Evolutionary conservation across 2,888 invertebrate species (phyloP), one percentile per base, ranked within the genome.

Genomic region (Drosophila aldrichi): DNA sequence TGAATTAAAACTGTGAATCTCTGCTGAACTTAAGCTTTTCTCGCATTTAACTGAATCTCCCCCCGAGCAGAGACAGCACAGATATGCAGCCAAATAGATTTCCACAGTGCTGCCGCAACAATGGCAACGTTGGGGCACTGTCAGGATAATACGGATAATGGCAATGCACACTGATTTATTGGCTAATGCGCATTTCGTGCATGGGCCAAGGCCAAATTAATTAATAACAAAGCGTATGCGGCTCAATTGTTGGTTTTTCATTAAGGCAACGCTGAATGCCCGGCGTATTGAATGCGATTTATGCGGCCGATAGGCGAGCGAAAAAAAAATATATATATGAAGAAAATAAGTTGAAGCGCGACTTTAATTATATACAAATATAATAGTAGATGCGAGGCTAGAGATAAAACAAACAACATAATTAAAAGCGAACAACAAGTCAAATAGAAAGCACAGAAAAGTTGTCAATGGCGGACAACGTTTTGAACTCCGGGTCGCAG

Each of bases 341-440:
- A 51, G 49, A 58, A 62, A 64, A 66, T 60, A 48, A 60, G 59
- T 57, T 46, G 61, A 62, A 65, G 48, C 66, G 55, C 69, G 66
- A 62, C 79, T 81, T 89, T 90, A 89, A 90, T 90, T 90, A 89
- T 79, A 90, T 87, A 81, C 81, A 89, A 89, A 89, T 90, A 88
- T 90, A 88, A 43, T 36, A 32, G 51, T 18, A 20, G 70, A 72
- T 76, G 72, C 55, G 52, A 58, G 70, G 82, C 70, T 73, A 58
- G 22, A 64, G 89, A 87, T 75, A 88, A 74, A 82, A 68, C 66
- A 82, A 89, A 85, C 86, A 90, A 78, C 76, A 79, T 84, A 88
- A 90, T 89, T 90, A 83, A 89, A 85, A 78, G 77, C 72, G 68
- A 64, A 73, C 80, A 73, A 79, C 74, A 83, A 79, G 87, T 69